These are phyloP conservation scores for Dreissena rostriformis DNA, from an alignment of 1,140 invertebrate species.

Conservation along the genomic window DNA sequence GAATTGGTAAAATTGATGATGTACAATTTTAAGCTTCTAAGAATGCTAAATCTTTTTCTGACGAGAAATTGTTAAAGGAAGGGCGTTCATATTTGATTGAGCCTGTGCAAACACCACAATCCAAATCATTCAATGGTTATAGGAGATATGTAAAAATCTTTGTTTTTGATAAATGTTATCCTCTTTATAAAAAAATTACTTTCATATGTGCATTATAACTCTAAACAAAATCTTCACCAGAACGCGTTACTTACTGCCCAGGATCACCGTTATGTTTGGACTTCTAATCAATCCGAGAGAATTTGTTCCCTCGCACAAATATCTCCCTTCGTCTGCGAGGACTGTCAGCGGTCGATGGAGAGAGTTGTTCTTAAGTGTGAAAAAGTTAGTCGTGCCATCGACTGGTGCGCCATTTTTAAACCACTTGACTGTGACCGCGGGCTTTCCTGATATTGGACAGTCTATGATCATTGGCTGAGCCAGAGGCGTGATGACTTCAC, in stretches of 20 bases:
- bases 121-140: too few species aligned
- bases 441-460: slow-evolving; percentile 67
- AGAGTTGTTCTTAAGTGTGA: slow-evolving; percentile 62
- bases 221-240: too few species aligned
- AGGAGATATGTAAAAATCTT: too few species aligned
- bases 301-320: slow-evolving; percentile 69
- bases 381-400: slow-evolving; percentile 35
- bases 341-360: slow-evolving; percentile 53
- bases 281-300: slow-evolving; percentile 56
- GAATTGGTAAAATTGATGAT: neutral
- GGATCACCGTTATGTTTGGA: slow-evolving; percentile 54
- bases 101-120: too few species aligned
- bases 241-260: slow-evolving; percentile 66
- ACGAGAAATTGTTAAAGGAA: too few species aligned
- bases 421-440: slow-evolving; percentile 62
- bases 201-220: too few species aligned
- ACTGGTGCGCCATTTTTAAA: slow-evolving; percentile 51
- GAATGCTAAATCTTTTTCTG: too few species aligned
- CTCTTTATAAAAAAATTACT: too few species aligned
- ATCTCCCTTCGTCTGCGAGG: slow-evolving; percentile 61
- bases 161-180: too few species aligned
- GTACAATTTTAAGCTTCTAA: too few species aligned
- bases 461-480: slow-evolving; percentile 52
- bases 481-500: slow-evolving; percentile 54
- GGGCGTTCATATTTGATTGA: too few species aligned